Evolutionary conservation across 1,140 invertebrate genomes (phyloP).

Genomic region (Antheraea pernyi): DNA sequence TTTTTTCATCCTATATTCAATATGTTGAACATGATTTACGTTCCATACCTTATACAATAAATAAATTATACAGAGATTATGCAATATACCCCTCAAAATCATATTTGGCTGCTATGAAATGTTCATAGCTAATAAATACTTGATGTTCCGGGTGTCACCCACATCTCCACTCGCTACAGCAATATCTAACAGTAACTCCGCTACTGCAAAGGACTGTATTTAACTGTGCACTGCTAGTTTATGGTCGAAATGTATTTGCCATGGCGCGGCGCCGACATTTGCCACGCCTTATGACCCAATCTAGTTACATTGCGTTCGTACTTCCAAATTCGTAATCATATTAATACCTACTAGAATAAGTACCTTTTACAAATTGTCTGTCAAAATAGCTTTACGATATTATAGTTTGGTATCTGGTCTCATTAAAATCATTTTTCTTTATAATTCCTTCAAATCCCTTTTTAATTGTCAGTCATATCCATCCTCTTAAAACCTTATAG

Average conservation of each 20-base stretch:
- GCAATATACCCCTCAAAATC: no score
- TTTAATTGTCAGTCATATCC: neutral
- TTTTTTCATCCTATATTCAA: no score
- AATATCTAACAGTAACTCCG: neutral
- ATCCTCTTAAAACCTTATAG: no score
- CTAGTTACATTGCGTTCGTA: constrained; percentile 4
- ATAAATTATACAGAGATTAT: neutral
- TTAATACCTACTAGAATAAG: neutral
- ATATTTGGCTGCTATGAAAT: neutral
- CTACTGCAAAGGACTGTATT: neutral
- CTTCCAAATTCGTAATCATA: constrained; percentile 2
- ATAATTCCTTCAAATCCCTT: neutral
- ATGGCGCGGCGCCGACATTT: constrained; percentile 4
- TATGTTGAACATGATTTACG: no score
- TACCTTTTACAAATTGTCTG: neutral
- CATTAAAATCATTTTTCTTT: neutral
- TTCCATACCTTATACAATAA: no score
- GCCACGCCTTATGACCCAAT: constrained; percentile 18
- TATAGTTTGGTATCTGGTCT: no score
- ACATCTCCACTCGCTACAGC: neutral
- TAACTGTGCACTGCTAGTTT: constrained; percentile 10
- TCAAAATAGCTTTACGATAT: neutral
- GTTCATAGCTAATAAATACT: neutral
- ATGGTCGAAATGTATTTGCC: constrained; percentile 14
- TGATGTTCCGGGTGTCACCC: neutral